These are phyloP conservation scores for Mugil cephalus DNA, from an alignment of 2,113 vertebrate genomes.

Conservation along the genomic window DNA sequence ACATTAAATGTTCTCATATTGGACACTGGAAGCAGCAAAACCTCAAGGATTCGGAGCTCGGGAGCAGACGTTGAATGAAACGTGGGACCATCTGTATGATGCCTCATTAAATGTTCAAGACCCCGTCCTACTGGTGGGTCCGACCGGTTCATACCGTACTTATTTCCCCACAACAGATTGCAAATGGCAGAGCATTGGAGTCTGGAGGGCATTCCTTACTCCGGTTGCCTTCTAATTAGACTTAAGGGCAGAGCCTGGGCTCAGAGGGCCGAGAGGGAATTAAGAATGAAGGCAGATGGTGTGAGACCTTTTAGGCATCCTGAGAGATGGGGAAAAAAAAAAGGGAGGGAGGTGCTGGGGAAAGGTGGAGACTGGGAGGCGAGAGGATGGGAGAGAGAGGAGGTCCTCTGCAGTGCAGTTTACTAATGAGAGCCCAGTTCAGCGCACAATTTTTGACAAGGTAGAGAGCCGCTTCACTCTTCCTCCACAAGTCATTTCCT, in stretches of 20 bases:
- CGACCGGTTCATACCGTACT: slow-evolving; percentile 15
- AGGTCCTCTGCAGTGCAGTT: slow-evolving; percentile 22
- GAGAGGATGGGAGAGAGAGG: slow-evolving; percentile 38
- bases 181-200: slow-evolving; percentile 58
- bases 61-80: slow-evolving; percentile 24
- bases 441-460: slow-evolving; percentile 1
- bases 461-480: not conserved
- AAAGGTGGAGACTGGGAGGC: slow-evolving; percentile 57
- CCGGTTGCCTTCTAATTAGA: slow-evolving; percentile 69
- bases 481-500: not conserved
- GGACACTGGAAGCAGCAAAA: not conserved
- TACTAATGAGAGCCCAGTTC: slow-evolving; percentile 17
- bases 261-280: slow-evolving; percentile 39
- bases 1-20: too few relatives aligned
- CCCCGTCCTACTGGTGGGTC: slow-evolving; percentile 41
- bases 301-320: slow-evolving; percentile 27
- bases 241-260: slow-evolving; percentile 31
- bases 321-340: slow-evolving; percentile 21
- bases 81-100: slow-evolving; percentile 59
- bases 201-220: slow-evolving; percentile 58
- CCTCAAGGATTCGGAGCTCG: slow-evolving; percentile 23
- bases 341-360: slow-evolving; percentile 48
- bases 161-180: slow-evolving; percentile 62
- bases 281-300: slow-evolving; percentile 57
- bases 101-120: slow-evolving; percentile 68